Percentiles rank a stretch among this genome's conserved stretches.
These are phyloP conservation scores for Ischnus inquisitorius DNA, from an alignment of 2,888 invertebrate genomes.

Conservation along the genomic window DNA sequence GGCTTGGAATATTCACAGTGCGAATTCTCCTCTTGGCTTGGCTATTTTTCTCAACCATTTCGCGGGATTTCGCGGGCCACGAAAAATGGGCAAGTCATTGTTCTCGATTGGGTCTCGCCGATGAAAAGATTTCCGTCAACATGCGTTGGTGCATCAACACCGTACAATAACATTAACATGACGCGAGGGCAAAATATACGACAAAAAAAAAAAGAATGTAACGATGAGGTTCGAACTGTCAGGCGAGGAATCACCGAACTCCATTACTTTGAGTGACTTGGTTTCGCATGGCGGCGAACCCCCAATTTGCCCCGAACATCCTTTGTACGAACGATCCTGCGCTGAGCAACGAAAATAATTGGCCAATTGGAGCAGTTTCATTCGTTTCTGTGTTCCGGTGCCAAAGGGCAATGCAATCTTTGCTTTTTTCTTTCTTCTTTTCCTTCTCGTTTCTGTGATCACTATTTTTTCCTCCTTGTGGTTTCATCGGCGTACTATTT, in stretches of 20 bases:
- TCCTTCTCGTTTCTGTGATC: too few relatives aligned
- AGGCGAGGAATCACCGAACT: slow-evolving; percentile 48
- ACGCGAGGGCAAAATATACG: slow-evolving; percentile 16
- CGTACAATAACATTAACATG: slow-evolving; percentile 15
- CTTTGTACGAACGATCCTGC: slow-evolving; percentile 56
- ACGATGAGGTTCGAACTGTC: slow-evolving; percentile 30
- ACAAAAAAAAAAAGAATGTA: slow-evolving; percentile 14
- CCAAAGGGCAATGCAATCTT: slow-evolving; percentile 45
- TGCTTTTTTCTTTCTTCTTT: neutral
- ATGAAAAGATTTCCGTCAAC: neutral
- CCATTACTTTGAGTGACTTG: slow-evolving; percentile 77
- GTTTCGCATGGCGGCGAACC: slow-evolving; percentile 70
- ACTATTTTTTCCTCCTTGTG: neutral
- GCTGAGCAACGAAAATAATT: slow-evolving; percentile 73
- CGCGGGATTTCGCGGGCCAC: neutral
- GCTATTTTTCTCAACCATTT: neutral
- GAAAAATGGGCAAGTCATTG: slow-evolving; percentile 47
- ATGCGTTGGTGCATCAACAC: slow-evolving; percentile 11
- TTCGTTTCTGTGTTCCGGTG: slow-evolving; percentile 67
- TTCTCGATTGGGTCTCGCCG: slow-evolving; percentile 38
- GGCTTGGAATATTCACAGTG: too few relatives aligned
- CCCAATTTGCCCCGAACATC: slow-evolving; percentile 72
- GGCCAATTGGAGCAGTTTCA: slow-evolving; percentile 75
- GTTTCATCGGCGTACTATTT: too few relatives aligned
- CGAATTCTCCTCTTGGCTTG: neutral